phyloP scores from a whole-genome alignment of 2,113 vertebrate genomes.

The cat (Felis catus) region DNA sequence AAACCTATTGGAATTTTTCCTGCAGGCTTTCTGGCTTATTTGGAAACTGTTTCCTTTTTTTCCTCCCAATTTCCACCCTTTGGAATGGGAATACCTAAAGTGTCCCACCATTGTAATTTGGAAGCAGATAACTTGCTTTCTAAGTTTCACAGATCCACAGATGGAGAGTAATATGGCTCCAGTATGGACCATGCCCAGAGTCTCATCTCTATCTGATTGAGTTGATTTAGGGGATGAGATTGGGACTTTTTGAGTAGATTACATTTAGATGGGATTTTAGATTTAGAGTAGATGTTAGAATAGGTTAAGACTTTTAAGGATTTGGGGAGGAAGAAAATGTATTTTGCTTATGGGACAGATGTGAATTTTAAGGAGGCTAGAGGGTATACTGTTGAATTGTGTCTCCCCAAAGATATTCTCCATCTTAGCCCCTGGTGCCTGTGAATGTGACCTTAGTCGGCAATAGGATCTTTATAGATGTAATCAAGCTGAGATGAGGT shows the following conservation, averaged over 20 bases:
- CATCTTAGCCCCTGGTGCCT: background rate
- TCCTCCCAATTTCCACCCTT: background rate
- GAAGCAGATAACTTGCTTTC: background rate
- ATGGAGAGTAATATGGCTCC: background rate
- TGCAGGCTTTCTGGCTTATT: background rate
- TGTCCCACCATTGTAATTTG: background rate
- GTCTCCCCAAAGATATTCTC: background rate
- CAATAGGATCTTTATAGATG: background rate
- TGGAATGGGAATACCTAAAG: background rate
- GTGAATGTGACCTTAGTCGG: background rate
- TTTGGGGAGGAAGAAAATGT: background rate
- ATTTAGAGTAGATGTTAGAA: background rate
- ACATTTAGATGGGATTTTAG: conserved; percentile 25
- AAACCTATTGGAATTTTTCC: conserved; percentile 23
- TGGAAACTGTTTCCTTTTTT: background rate
- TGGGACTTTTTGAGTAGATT: background rate
- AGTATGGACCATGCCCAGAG: background rate
- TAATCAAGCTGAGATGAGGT: background rate
- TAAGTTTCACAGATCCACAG: background rate
- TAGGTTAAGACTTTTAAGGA: background rate
- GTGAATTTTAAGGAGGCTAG: background rate
- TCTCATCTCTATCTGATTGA: background rate
- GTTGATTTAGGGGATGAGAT: background rate
- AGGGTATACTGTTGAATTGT: background rate
- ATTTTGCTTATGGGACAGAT: background rate